Evolutionary conservation across 2,113 vertebrate species (phyloP), one percentile per base, ranked within the genome.

Genomic region (Erythrocercus mccallii): DNA sequence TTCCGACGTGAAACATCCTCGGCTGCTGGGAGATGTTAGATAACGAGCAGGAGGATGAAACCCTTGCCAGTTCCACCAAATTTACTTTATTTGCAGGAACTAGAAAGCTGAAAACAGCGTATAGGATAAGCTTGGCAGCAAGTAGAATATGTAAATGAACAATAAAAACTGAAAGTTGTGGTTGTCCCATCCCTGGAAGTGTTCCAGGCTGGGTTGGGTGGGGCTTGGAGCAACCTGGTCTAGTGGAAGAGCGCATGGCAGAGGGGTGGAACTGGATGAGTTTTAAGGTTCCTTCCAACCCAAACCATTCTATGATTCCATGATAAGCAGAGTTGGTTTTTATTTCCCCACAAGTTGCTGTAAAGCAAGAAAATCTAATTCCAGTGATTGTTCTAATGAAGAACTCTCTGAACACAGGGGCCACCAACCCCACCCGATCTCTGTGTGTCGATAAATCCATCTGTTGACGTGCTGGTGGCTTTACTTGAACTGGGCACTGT

Each of bases 1-100:
- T 31, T 84, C 28, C 0, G 70, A 30, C 61, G 33, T 15, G 83
- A 19, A 33, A 12, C n/a, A 21, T 30, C 68, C 84, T 56, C 72
- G 0, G 3, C 84, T 74, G 80, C 72, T 42, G 48, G 4, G 69
- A 81, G 68, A 11, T 0, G 4, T 25, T 40, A 20, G n/a, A 18
- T 58, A 47, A 69, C 0, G 16, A 62, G 69, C 17, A n/a, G 73
- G 65, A 68, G 81, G 61, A 24, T 74, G 23, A 14, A 76, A 25
- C 37, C 12, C 1, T 8, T n/a, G 44, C 76, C 58, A n/a, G 8
- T 80, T 53, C 53, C 31, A 31, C 73, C 50, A 21, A 22, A 76
- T 33, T 40, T 13, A 16, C 80, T 60, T 47, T 35, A 12, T 14
- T 45, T 66, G 16, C 17, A 33, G 81, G 12, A 37, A 69, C n/a